phyloP scores from a whole-genome alignment of 1,140 invertebrate species.

The Tribolium madens region DNA sequence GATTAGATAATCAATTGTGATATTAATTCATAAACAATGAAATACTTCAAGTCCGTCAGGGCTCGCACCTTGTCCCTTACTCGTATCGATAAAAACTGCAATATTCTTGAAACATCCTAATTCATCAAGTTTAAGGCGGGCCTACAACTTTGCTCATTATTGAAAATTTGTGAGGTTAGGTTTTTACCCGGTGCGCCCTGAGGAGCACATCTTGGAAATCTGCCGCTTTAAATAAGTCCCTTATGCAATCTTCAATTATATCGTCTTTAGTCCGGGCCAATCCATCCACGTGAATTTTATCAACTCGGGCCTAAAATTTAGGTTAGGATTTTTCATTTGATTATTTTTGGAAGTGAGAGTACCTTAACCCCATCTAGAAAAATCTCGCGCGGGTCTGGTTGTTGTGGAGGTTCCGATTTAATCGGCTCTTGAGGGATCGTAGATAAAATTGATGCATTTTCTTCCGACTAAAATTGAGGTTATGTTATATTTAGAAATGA shows the following conservation, averaged over 20 bases:
- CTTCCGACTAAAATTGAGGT: conserved; percentile 36
- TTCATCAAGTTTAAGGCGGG: conserved; percentile 77
- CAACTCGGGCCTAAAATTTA: conserved; percentile 77
- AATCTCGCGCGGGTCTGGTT: conserved; percentile 14
- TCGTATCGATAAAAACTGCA: conserved; percentile 86
- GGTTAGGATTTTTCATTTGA: not conserved
- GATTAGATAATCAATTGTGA: conserved; percentile 48
- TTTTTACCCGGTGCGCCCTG: conserved; percentile 69
- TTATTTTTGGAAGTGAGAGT: not conserved
- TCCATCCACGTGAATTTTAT: conserved; percentile 84
- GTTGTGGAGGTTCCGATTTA: not conserved
- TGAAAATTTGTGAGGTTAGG: not conserved
- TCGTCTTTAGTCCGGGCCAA: conserved; percentile 87
- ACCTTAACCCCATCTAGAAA: conserved; percentile 38
- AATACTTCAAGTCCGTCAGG: conserved; percentile 83
- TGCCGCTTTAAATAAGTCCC: conserved; percentile 78
- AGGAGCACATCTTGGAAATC: conserved; percentile 76
- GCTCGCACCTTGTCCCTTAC: conserved; percentile 75
- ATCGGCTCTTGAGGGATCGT: not conserved
- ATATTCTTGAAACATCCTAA: conserved; percentile 88
- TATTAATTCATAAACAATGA: conserved; percentile 15
- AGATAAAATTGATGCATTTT: not conserved
- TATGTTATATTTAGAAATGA: conserved; percentile 41
- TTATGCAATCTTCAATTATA: conserved; percentile 78
- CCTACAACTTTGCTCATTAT: conserved; percentile 65